Conservation (phyloP, 1,140 invertebrate species). For the Pseudomyrmex pallidus region DNA sequence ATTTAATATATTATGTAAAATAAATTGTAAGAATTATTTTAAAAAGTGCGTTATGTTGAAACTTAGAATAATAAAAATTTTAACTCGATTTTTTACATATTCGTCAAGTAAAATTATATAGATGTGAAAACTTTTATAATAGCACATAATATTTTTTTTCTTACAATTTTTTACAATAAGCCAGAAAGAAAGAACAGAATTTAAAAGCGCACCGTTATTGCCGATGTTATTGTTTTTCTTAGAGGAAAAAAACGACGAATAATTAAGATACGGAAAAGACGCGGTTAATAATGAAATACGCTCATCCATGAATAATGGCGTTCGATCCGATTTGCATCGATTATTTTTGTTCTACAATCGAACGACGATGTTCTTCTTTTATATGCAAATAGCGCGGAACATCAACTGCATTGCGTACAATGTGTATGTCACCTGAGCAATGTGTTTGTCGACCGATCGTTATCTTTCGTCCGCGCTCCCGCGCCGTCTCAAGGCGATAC, state of each 20-base stretch:
- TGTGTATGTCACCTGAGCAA: not conserved
- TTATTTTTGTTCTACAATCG: constrained; percentile 60
- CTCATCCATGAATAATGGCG: constrained; percentile 1
- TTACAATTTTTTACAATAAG: too few species aligned
- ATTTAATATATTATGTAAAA: too few species aligned
- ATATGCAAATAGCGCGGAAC: constrained; percentile 62
- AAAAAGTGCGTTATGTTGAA: too few species aligned
- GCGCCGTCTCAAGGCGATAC: constrained; percentile 42
- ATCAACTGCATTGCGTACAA: constrained; percentile 19
- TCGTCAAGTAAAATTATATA: too few species aligned
- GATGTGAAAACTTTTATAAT: too few species aligned
- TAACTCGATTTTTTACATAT: too few species aligned
- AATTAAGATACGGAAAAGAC: constrained; percentile 14
- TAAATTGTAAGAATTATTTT: too few species aligned
- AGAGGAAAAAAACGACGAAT: constrained; percentile 5
- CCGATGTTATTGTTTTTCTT: not conserved
- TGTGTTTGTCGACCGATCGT: constrained; percentile 54
- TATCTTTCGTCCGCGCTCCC: constrained; percentile 41
- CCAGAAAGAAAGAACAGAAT: too few species aligned
- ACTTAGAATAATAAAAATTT: too few species aligned
- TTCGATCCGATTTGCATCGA: constrained; percentile 34
- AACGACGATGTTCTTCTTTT: constrained; percentile 58
- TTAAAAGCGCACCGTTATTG: too few species aligned
- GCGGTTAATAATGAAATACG: constrained; percentile 20
- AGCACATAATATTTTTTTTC: too few species aligned